A percentile compares a stretch with the other conserved stretches of the same genome.
These are phyloP conservation scores for Chionoecetes opilio DNA, from an alignment of 1,140 invertebrate genomes.

Conservation along the genomic window DNA sequence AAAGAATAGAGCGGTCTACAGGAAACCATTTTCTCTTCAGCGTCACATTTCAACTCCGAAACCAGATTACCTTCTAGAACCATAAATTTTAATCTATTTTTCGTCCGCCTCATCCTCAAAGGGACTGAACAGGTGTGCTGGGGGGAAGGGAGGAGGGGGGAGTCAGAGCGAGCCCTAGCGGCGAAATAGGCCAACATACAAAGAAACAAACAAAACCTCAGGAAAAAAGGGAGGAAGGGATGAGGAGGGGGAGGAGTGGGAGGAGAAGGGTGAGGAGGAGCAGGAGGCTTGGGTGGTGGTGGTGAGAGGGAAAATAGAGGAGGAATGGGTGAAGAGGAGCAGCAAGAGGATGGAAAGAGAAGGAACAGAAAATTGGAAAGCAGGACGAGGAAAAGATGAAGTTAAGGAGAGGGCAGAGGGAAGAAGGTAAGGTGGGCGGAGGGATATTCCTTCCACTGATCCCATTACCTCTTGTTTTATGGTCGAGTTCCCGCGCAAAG, in stretches of 20 bases:
- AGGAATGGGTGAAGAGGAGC: neutral
- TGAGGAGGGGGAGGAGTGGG: neutral
- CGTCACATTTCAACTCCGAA: conserved; percentile 16
- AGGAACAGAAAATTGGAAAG: neutral
- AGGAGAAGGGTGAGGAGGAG: neutral
- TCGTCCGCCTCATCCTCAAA: neutral
- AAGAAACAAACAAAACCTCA: neutral
- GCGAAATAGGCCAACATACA: neutral
- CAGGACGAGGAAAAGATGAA: neutral
- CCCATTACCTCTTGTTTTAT: conserved; percentile 29
- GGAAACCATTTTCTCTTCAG: neutral
- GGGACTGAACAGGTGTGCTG: neutral
- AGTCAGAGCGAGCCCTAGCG: neutral
- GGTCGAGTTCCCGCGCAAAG: neutral
- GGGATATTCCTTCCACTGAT: conserved; percentile 18
- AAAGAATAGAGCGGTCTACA: neutral
- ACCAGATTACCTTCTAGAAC: conserved; percentile 2
- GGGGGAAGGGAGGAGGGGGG: neutral
- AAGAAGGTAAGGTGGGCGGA: neutral
- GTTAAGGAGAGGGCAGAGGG: neutral
- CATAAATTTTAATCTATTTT: conserved; percentile 32
- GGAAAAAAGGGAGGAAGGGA: neutral
- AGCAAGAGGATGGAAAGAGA: neutral
- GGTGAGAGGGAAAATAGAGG: too few relatives aligned
- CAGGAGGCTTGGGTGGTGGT: too few relatives aligned